Base-by-base conservation (phyloP, 1,140 invertebrate species). In the Ylistrum balloti region DNA sequence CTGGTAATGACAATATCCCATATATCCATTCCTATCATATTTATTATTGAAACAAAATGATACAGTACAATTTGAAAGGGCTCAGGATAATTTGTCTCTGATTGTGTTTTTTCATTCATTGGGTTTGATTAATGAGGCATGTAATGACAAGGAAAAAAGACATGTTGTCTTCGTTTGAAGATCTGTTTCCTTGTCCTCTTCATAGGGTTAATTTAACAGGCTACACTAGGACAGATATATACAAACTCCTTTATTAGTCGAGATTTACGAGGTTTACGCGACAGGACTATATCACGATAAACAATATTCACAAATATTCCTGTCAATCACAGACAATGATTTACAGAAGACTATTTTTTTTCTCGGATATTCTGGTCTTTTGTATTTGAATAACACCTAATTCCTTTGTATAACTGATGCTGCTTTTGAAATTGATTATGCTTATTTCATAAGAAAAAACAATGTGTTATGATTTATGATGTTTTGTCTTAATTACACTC, bases 311-410 rank as follows among this genome's bases (percentile, higher is more conserved):
- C 56, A 74, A 17, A 74, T 74, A 74, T 74, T 74, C 13, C 22
- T 74, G 22, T 74, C 56, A 28, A 74, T 74, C 56, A 74, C 3
- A 9, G 22, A 28, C 56, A 17, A 74, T n/a, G n/a, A 28, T 11
- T 74, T 28, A 74, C 9, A 28, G 22, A 74, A 5, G 56, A 74
- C n/a, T 74, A 22, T 28, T 28, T 74, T 74, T 74, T 74, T n/a
- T 74, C 22, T n/a, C 56, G 28, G 17, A 74, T 74, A 74, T 28
- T 74, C n/a, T n/a, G n/a, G 28, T 28, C n/a, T 28, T 28, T 74
- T 74, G 5, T 28, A 74, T 74, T 74, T 74, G 56, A 74, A 74
- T 74, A 74, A 74, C 56, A 74, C 56, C n/a, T 74, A 9, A 74
- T 74, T 28, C 20, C 7, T 28, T 28, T 74, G n/a, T 28, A 28